Conservation (phyloP, 1,140 invertebrate species). For the Latrodectus geometricus region DNA sequence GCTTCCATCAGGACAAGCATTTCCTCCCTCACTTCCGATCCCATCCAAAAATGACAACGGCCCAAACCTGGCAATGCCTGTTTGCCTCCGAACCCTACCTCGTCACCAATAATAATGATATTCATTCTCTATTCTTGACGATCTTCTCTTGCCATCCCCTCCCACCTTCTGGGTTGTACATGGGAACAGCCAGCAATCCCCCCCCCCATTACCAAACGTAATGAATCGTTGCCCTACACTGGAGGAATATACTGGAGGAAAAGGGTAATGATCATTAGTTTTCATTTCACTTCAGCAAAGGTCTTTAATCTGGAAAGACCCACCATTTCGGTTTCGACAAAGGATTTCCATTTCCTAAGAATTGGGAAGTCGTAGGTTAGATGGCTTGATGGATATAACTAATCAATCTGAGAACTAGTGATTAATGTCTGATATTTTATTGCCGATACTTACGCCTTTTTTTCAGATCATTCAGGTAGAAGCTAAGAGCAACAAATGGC, state of each 20-base stretch:
- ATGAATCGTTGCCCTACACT: not conserved
- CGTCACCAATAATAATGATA: slow-evolving; percentile 45
- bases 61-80: not conserved
- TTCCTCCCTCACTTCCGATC: slow-evolving; percentile 8
- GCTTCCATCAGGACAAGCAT: slow-evolving; percentile 11
- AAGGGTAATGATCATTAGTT: not conserved
- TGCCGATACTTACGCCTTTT: too few species aligned
- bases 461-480: too few species aligned
- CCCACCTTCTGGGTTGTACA: not conserved
- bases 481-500: too few species aligned
- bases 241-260: not conserved
- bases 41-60: slow-evolving; percentile 40
- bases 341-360: too few species aligned
- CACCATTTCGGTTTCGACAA: too few species aligned
- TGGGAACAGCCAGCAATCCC: not conserved
- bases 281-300: not conserved
- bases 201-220: not conserved
- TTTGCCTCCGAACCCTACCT: not conserved
- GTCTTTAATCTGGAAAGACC: too few species aligned
- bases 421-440: too few species aligned
- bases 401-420: too few species aligned
- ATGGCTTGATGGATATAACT: too few species aligned
- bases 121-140: slow-evolving; percentile 29
- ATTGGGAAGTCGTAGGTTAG: too few species aligned
- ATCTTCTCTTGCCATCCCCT: not conserved